Base-by-base conservation (phyloP, 2,797 vertebrate genomes). In the Cossypha polioptera region DNA sequence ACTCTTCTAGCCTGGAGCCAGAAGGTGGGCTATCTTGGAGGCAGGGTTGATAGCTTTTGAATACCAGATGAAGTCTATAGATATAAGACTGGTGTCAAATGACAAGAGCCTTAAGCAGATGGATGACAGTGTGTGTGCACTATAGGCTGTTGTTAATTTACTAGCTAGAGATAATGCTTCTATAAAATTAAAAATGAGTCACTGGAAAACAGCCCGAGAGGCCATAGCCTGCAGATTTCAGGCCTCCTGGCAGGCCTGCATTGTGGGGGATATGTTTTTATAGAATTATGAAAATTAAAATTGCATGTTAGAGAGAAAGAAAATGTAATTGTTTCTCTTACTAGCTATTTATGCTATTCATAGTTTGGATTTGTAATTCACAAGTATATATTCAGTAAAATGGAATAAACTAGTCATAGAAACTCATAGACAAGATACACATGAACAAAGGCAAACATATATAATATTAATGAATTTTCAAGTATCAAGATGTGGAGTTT, bases 71-170 rank as follows among this genome's bases (percentile, higher is more conserved):
- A 97, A 97, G 95, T 95, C 92, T 91, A 83, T 81, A 96, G 97
- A 97, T 97, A 96, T 85, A 95, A 93, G 92, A 81, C 72, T 94
- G 93, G 94, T 97, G 96, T 98, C 96, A 93, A 97, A 91, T 97
- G 97, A 98, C 97, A 97, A 97, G 96, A 94, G 94, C 97, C 97
- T 96, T 97, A 97, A 98, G 96, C 97, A 98, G 97, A 97, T 96
- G 97, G 97, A 97, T 97, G 96, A 95, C 94, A 95, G 96, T 94
- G 92, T 95, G 86, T 87, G 90, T 86, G 66, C 74, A 89, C 94
- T 96, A 97, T 96, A 92, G 95, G 96, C 89, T 95, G 92, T 86
- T 97, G 96, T 97, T 98, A 96, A 97, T 97, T 98, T 98, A 97
- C 97, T 97, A 96, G 95, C 89, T 97, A 91, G 77, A 97, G 95